Percentiles rank a stretch among this genome's conserved stretches.
These are phyloP conservation scores for Dryocosmus kuriphilus DNA, from an alignment of 2,888 invertebrate species.

Conservation along the genomic window DNA sequence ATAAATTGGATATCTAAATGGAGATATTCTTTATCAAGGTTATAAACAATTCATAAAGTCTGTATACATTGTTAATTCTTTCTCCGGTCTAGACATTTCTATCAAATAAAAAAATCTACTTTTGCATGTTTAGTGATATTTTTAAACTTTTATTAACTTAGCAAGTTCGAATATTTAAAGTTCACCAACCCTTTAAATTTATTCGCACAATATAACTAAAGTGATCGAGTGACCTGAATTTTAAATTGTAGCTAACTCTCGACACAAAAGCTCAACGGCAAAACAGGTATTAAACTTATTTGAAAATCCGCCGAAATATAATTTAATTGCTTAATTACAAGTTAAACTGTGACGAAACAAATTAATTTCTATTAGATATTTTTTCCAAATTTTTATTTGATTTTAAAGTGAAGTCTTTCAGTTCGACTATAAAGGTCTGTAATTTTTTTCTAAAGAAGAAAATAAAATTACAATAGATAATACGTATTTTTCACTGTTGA, in stretches of 20 bases:
- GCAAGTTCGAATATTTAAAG: too few species aligned
- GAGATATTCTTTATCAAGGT: background rate
- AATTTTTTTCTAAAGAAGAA: too few species aligned
- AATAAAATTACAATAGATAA: too few species aligned
- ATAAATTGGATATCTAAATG: background rate
- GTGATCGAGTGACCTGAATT: background rate
- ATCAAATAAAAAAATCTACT: background rate
- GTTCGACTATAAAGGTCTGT: too few species aligned
- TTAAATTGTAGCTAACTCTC: background rate
- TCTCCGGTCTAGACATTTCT: background rate
- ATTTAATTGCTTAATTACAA: too few species aligned
- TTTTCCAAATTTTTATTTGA: too few species aligned
- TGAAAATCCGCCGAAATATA: too few species aligned
- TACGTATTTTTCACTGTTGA: background rate
- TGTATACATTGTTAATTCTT: background rate
- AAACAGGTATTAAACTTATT: background rate
- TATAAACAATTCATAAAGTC: background rate
- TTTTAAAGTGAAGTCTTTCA: too few species aligned
- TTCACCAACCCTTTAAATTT: background rate
- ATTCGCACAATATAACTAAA: background rate
- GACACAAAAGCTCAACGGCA: background rate
- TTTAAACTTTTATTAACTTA: too few species aligned
- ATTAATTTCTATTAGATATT: too few species aligned
- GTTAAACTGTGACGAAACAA: too few species aligned
- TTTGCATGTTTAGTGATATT: background rate